phyloP scores from a whole-genome alignment of 2,797 vertebrate genomes.

The Psittacula echo region DNA sequence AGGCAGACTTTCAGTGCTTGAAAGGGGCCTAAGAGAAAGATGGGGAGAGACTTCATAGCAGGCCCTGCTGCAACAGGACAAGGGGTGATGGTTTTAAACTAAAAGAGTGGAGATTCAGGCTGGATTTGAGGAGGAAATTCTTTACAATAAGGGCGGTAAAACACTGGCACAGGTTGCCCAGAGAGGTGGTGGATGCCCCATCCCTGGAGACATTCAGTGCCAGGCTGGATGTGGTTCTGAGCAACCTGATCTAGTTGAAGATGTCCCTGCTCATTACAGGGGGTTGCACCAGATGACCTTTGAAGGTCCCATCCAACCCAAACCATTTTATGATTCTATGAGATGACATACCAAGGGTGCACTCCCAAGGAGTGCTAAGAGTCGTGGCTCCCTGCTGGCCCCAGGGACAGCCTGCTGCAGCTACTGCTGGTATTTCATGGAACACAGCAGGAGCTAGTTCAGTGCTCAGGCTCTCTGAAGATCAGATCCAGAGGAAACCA shows the following conservation, averaged over 20 bases:
- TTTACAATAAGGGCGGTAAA: not conserved
- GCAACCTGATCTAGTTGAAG: not conserved
- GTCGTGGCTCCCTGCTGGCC: not conserved
- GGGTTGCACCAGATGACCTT: not conserved
- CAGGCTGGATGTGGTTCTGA: not conserved
- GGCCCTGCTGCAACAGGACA: not conserved
- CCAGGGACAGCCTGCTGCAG: not conserved
- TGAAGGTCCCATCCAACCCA: not conserved
- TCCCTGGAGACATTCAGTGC: not conserved
- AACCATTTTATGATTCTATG: not conserved
- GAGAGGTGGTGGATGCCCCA: not conserved
- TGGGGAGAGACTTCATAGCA: not conserved
- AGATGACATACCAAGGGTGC: not conserved
- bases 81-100: not conserved
- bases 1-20: not conserved
- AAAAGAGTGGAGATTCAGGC: not conserved
- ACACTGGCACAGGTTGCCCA: not conserved
- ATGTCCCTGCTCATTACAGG: not conserved
- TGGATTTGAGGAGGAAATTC: not conserved
- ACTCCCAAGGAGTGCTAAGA: not conserved
- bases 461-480: not conserved
- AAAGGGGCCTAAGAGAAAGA: not conserved
- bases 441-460: not conserved
- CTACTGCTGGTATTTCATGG: fast-evolving
- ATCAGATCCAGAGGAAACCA: not conserved